Percentiles rank a stretch among this genome's conserved stretches.
Conservation (phyloP, 2,797 vertebrate species). For the Xenops minutus region DNA sequence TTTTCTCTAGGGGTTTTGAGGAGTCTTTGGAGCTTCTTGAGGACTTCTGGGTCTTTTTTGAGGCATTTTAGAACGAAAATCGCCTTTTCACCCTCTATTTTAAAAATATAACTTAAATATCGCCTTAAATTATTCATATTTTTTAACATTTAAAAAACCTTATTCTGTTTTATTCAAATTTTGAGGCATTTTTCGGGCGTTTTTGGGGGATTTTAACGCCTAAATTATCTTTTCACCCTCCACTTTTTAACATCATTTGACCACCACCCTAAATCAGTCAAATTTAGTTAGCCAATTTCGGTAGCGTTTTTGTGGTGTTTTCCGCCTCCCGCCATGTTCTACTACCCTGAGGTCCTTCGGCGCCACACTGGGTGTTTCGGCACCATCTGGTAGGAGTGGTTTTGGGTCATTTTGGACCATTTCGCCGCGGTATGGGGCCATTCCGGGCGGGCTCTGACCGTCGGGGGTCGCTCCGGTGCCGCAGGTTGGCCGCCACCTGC, state of each 20-base stretch:
- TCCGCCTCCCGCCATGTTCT: background rate
- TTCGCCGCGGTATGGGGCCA: too few species aligned
- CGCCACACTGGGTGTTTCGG: background rate
- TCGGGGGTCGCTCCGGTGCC: too few species aligned
- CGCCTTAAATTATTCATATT: background rate
- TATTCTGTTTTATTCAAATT: background rate
- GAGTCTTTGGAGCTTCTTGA: background rate
- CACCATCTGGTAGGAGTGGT: background rate
- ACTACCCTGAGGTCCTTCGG: background rate
- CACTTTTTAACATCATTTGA: background rate
- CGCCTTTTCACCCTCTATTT: background rate
- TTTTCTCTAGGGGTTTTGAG: background rate
- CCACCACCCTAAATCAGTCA: too few species aligned
- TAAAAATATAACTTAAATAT: background rate
- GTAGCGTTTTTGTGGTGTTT: background rate
- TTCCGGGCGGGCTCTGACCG: too few species aligned
- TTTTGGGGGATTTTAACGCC: background rate
- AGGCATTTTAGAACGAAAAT: background rate
- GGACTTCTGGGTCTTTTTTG: too few species aligned
- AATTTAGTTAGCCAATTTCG: background rate
- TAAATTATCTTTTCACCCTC: background rate
- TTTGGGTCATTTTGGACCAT: background rate
- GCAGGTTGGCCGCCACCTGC: background rate
- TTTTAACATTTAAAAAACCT: background rate
- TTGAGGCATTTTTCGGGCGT: background rate